Evolutionary conservation across 2,113 vertebrate genomes (phyloP).

Genomic region (Amblyornis subalaris): DNA sequence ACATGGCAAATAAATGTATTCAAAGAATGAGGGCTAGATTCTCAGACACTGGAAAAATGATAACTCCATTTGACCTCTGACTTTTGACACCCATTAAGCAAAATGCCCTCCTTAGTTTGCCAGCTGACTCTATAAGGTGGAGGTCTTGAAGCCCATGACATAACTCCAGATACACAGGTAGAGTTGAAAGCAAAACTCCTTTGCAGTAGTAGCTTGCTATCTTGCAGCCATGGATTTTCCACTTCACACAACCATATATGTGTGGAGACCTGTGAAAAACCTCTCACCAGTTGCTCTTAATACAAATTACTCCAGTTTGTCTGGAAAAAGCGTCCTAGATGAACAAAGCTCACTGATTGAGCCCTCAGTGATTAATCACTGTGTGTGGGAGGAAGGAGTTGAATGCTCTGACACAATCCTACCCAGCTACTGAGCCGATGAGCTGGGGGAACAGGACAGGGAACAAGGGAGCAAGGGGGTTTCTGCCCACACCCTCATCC

Average conservation of each 20-base stretch:
- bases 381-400: neutral
- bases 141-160: neutral
- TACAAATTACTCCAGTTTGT: neutral
- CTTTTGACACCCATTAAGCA: neutral
- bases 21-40: neutral
- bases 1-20: neutral
- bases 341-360: neutral
- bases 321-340: neutral
- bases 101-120: neutral
- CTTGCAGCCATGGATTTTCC: neutral
- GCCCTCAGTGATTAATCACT: neutral
- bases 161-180: neutral
- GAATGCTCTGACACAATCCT: neutral
- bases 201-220: neutral
- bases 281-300: neutral
- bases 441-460: neutral
- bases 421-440: neutral
- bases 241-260: neutral
- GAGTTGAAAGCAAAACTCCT: neutral
- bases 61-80: neutral
- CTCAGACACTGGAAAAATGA: constrained; percentile 1
- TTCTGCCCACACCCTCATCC: neutral
- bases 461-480: neutral
- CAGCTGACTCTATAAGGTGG: neutral
- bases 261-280: neutral